These are phyloP conservation scores for Gallinago nigripennis DNA, from an alignment of 2,797 vertebrate genomes.

Conservation along the genomic window DNA sequence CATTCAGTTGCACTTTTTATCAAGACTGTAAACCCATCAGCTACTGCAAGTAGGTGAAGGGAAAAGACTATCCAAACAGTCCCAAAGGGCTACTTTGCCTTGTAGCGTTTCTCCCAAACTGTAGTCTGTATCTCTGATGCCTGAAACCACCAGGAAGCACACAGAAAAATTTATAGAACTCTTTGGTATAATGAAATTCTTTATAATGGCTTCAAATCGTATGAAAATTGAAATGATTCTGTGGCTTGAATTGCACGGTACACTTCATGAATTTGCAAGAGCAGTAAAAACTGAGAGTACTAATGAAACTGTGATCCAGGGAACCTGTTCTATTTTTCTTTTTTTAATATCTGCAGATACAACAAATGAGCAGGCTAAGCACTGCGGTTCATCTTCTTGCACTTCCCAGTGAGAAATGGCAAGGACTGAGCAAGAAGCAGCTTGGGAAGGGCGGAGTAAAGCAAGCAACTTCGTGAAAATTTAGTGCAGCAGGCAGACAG, in stretches of 20 bases:
- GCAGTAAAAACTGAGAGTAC: neutral
- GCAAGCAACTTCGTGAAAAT: neutral
- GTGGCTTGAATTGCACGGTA: neutral
- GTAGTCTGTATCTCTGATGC: neutral
- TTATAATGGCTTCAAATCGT: neutral
- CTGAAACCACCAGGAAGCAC: neutral
- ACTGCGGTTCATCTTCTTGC: neutral
- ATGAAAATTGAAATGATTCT: neutral
- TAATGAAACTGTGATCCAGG: neutral
- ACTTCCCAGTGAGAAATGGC: neutral
- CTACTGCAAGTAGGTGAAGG: neutral
- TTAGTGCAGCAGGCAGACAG: neutral
- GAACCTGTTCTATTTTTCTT: constrained; percentile 1
- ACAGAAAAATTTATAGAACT: neutral
- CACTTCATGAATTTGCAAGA: constrained; percentile 32
- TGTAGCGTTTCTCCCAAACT: neutral
- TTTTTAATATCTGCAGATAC: neutral
- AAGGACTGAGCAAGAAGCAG: neutral
- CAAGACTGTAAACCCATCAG: neutral
- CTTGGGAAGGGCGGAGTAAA: neutral
- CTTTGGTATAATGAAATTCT: constrained; percentile 18
- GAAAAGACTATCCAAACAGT: neutral
- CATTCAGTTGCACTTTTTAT: neutral
- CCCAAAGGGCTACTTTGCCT: neutral
- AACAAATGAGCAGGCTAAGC: neutral